A percentile compares a stretch with the other conserved stretches of the same genome.
Conservation (phyloP, 2,113 vertebrate species). For the Candoia aspera region DNA sequence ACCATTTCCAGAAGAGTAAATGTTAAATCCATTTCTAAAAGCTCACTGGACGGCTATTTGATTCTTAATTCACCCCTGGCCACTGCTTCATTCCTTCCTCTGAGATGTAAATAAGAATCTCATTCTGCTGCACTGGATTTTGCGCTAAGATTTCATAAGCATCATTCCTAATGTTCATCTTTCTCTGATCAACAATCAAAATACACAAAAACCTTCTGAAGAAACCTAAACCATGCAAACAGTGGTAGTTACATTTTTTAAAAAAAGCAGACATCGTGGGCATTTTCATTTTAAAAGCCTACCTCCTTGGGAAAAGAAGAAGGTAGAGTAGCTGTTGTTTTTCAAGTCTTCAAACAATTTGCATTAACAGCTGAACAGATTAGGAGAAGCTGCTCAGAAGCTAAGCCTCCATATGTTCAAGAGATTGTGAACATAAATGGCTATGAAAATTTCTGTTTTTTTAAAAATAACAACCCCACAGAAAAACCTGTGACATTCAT, state of each 20-base stretch:
- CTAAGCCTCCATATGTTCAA: not conserved
- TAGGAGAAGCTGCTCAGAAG: not conserved
- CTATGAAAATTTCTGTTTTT: not conserved
- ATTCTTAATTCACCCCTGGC: not conserved
- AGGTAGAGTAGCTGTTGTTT: not conserved
- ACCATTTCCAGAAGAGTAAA: not conserved
- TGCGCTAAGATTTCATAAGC: not conserved
- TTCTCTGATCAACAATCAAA: not conserved
- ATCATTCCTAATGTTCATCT: not conserved
- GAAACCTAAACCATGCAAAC: not conserved
- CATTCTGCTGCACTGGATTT: not conserved
- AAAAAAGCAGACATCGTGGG: not conserved
- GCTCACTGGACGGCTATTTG: not conserved
- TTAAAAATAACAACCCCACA: not conserved
- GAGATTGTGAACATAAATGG: not conserved
- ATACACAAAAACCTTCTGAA: not conserved
- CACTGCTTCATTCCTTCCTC: not conserved
- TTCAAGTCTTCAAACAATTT: not conserved
- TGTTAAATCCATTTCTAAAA: not conserved
- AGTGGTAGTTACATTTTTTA: not conserved
- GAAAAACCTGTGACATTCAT: not conserved
- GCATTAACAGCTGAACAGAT: not conserved
- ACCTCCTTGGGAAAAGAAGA: not conserved
- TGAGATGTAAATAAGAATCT: not conserved
- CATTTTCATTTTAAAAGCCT: not conserved